Base-by-base conservation (phyloP, 2,113 vertebrate genomes). In the Coturnix japonica region DNA sequence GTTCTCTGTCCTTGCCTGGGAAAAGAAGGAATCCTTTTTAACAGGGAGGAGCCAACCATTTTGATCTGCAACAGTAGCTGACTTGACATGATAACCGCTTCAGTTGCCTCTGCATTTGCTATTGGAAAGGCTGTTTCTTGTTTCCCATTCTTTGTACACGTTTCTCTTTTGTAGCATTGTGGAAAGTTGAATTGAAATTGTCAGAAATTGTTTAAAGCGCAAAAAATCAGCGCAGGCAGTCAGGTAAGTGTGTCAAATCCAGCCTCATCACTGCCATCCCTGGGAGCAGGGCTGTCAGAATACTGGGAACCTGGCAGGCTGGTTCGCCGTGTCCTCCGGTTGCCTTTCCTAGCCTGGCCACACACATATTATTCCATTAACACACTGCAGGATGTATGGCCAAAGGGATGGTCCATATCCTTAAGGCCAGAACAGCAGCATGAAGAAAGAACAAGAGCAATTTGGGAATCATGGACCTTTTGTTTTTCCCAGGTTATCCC, bases 71-170 rank as follows among this genome's bases (percentile, higher is more conserved):
- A 19, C 79, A 64, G 81, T 18, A 73, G 85, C 84, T 85, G 85
- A 11, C 31, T n/a, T 11, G 94, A 37, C 91, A 78, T 64, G 77
- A 79, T 91, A 9, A 33, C 8, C 84, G 44, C 30, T 16, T 39
- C 23, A 51, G 31, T 33, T 81, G 37, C 30, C 28, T 57, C 28
- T 25, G 3, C 28, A 0, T 1, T 0, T 25, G 41, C 7, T 26
- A 3, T 18, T 43, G 54, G 3, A 6, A 33, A 65, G 76, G 8
- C 28, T 8, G 31, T 28, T 37, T 2, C 0, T 18, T 35, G 67
- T 3, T 73, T 5, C 37, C 7, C 31, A 2, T 26, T 39, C 10
- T 22, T 18, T 1, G 0, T 4, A 19, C 1, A 1, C 10, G 31
- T 28, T 16, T 39, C 37, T 73, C 65, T 64, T 41, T 39, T 21